phyloP scores from a whole-genome alignment of 2,113 vertebrate genomes.

The Ariopsis seemanni region DNA sequence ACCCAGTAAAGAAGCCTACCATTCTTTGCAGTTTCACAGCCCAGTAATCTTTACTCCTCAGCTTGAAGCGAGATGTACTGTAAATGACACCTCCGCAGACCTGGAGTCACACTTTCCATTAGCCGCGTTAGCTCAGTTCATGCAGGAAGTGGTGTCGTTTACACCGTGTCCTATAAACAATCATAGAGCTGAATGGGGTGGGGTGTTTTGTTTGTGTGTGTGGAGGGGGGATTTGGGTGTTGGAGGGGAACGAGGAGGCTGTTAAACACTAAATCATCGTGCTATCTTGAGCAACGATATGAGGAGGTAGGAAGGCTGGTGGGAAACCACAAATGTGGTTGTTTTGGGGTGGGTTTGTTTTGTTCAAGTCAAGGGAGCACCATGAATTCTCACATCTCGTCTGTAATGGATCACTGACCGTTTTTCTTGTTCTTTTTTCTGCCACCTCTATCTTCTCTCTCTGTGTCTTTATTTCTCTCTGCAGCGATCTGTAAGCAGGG shows the following conservation, averaged over 20 bases:
- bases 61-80: slow-evolving; percentile 45
- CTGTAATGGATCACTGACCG: slow-evolving; percentile 52
- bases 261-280: slow-evolving; percentile 61
- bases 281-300: slow-evolving; percentile 54
- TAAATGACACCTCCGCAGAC: slow-evolving; percentile 49
- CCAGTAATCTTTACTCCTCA: slow-evolving; percentile 52
- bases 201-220: neutral
- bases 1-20: slow-evolving; percentile 38
- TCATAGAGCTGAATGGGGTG: neutral
- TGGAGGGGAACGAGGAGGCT: slow-evolving; percentile 41
- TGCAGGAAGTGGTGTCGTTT: slow-evolving; percentile 40
- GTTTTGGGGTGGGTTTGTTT: neutral
- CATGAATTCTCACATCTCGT: slow-evolving; percentile 59
- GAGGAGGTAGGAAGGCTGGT: slow-evolving; percentile 47
- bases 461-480: slow-evolving; percentile 44
- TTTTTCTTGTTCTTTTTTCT: slow-evolving; percentile 2
- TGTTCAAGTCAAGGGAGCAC: slow-evolving; percentile 3
- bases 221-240: slow-evolving; percentile 44
- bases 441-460: slow-evolving; percentile 4
- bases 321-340: neutral
- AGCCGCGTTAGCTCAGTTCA: slow-evolving; percentile 28
- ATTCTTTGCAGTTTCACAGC: slow-evolving; percentile 46
- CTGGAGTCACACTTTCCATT: slow-evolving; percentile 54
- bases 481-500: slow-evolving; percentile 95
- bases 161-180: slow-evolving; percentile 27